A percentile compares a stretch with the other conserved stretches of the same genome.
These are phyloP conservation scores for Ptycholaimellus sp. DNA, from an alignment of 2,888 invertebrate species.

Conservation along the genomic window DNA sequence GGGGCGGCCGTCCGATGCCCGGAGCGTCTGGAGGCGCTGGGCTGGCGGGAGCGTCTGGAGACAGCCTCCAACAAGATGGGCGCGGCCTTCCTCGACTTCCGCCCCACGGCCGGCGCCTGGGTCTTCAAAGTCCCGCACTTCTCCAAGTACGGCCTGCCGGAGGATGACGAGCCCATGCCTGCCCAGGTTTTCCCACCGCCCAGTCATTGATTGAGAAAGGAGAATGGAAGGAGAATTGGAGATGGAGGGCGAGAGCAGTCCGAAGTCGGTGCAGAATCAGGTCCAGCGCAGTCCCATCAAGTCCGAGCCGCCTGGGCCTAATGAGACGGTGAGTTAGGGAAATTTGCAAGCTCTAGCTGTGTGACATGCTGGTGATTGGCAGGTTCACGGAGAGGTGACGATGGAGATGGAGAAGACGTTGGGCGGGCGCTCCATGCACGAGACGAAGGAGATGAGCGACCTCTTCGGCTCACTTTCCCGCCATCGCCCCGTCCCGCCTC, in stretches of 20 bases:
- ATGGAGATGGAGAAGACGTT: no score
- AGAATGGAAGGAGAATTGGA: background rate
- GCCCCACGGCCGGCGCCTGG: conserved; percentile 87
- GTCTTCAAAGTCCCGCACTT: conserved; percentile 43
- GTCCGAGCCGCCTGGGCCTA: background rate
- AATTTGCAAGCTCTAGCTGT: no score
- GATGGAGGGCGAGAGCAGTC: no score
- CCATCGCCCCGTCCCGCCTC: no score
- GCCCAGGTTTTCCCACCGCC: no score
- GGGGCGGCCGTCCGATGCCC: conserved; percentile 50
- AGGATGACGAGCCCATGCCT: conserved; percentile 12
- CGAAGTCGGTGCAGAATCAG: background rate
- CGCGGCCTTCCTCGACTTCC: conserved; percentile 70
- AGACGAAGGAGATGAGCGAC: no score
- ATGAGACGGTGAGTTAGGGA: no score
- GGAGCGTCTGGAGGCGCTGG: conserved; percentile 49
- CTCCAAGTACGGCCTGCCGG: conserved; percentile 31
- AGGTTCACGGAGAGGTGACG: no score
- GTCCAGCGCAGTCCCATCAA: background rate
- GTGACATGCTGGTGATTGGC: no score
- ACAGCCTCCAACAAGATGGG: conserved; percentile 59
- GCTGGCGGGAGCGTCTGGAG: conserved; percentile 60
- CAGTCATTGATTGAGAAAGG: no score
- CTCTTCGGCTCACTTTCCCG: no score
- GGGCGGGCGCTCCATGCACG: no score